Evolutionary conservation across 2,113 vertebrate species (phyloP).

Genomic region (Typhlomys cinereus): DNA sequence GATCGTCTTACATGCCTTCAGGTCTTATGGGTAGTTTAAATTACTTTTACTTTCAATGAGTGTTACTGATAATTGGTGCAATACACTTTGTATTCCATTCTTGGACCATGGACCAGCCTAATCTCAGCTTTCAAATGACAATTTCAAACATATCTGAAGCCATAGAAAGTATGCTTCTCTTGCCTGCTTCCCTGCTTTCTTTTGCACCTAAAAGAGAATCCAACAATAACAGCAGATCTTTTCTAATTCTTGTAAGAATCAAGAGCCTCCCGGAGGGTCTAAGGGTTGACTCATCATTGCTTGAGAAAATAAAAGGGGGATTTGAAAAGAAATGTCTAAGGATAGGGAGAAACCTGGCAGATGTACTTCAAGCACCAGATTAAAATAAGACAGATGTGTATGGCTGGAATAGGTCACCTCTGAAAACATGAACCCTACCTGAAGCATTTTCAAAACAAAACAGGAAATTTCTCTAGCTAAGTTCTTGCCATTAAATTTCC

Average conservation of each 20-base stretch:
- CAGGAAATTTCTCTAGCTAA: background rate
- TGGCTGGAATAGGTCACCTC: slow-evolving; percentile 4
- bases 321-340: slow-evolving; percentile 43
- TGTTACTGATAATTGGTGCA: slow-evolving; percentile 60
- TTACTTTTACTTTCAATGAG: slow-evolving; percentile 57
- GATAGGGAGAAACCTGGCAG: background rate
- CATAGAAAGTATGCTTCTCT: background rate
- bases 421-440: background rate
- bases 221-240: slow-evolving; percentile 56
- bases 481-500: slow-evolving; percentile 14
- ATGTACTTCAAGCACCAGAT: slow-evolving; percentile 42
- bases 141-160: slow-evolving; percentile 59
- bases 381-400: slow-evolving; percentile 29
- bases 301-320: background rate
- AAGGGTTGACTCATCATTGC: slow-evolving; percentile 56
- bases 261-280: slow-evolving; percentile 40
- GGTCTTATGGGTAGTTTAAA: slow-evolving; percentile 10
- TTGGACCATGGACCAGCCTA: slow-evolving; percentile 21
- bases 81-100: slow-evolving; percentile 49
- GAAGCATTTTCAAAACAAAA: slow-evolving; percentile 35
- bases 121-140: slow-evolving; percentile 47
- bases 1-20: slow-evolving; percentile 58
- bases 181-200: slow-evolving; percentile 34
- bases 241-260: slow-evolving; percentile 65
- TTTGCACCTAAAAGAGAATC: slow-evolving; percentile 39